These are phyloP conservation scores for Physocephala rufipes DNA, from an alignment of 2,888 invertebrate genomes.

Conservation along the genomic window DNA sequence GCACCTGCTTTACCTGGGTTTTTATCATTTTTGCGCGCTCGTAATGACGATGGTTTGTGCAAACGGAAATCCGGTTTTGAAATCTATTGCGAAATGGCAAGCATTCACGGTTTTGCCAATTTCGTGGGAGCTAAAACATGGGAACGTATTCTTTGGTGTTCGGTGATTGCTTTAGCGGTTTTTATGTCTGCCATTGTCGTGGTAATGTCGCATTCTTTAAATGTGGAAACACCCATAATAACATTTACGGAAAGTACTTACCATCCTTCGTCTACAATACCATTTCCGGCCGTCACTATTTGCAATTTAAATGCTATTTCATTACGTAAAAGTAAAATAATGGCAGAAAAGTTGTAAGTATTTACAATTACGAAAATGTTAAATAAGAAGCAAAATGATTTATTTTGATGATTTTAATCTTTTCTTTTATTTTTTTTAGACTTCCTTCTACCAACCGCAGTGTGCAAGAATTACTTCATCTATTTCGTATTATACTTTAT, in stretches of 20 bases:
- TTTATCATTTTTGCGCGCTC: conserved; percentile 51
- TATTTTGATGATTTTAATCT: not conserved
- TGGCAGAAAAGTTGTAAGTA: conserved; percentile 65
- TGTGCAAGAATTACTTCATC: conserved; percentile 36
- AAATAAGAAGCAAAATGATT: not conserved
- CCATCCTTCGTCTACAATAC: conserved; percentile 67
- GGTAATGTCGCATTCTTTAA: conserved; percentile 69
- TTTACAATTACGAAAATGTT: not conserved
- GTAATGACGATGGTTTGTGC: conserved; percentile 55
- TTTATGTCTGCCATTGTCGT: conserved; percentile 68
- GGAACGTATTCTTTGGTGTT: conserved; percentile 67
- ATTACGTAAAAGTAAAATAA: conserved; percentile 51
- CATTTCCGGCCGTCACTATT: conserved; percentile 69
- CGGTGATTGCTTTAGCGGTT: conserved; percentile 68
- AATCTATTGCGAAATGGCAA: conserved; percentile 60
- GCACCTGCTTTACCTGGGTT: conserved; percentile 33
- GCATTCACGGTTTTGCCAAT: conserved; percentile 58
- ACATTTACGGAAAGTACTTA: conserved; percentile 68
- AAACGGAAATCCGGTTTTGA: conserved; percentile 58
- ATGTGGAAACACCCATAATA: conserved; percentile 69
- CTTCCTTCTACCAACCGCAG: conserved; percentile 23
- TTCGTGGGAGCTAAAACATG: conserved; percentile 55
- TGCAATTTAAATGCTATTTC: conserved; percentile 69
- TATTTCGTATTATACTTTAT: conserved; percentile 49
- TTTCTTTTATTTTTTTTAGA: not conserved